These are phyloP conservation scores for Lanistes nyassanus DNA, from an alignment of 1,140 invertebrate species.

Conservation along the genomic window DNA sequence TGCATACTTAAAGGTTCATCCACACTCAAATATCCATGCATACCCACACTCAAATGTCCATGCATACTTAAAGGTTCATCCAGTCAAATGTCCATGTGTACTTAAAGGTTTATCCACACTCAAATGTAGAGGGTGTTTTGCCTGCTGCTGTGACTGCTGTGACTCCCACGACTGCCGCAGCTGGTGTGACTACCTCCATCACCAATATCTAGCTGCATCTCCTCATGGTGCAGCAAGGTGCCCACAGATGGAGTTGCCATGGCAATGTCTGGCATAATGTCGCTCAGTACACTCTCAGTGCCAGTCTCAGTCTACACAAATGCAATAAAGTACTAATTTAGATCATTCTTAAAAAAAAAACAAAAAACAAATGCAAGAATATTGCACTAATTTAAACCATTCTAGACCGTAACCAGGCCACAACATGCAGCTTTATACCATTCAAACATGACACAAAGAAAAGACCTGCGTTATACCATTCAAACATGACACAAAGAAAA, in stretches of 20 bases:
- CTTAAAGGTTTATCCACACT: constrained; percentile 6
- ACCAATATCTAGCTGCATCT: constrained; percentile 78
- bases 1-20: not conserved
- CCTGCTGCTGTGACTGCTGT: constrained; percentile 10
- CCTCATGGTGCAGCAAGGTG: constrained; percentile 77
- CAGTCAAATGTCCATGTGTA: not conserved
- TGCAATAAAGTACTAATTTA: constrained; percentile 14
- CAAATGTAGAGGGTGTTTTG: constrained; percentile 57
- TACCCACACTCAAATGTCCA: not conserved
- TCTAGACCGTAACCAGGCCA: no score
- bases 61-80: not conserved
- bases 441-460: no score
- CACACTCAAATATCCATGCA: not conserved
- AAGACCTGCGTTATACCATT: no score
- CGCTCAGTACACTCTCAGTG: constrained; percentile 78
- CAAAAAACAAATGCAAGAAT: constrained; percentile 7
- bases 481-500: no score
- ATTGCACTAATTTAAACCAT: no score
- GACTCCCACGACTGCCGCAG: constrained; percentile 31
- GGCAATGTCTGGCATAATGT: constrained; percentile 89
- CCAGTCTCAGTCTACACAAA: constrained; percentile 70
- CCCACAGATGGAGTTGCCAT: constrained; percentile 83
- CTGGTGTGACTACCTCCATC: constrained; percentile 66
- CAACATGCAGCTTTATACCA: no score
- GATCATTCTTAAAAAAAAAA: constrained; percentile 1